A percentile compares a stretch with the other conserved stretches of the same genome.
Evolutionary conservation across 2,888 invertebrate genomes (phyloP).

Genomic region (Zygogramma bicolorata): DNA sequence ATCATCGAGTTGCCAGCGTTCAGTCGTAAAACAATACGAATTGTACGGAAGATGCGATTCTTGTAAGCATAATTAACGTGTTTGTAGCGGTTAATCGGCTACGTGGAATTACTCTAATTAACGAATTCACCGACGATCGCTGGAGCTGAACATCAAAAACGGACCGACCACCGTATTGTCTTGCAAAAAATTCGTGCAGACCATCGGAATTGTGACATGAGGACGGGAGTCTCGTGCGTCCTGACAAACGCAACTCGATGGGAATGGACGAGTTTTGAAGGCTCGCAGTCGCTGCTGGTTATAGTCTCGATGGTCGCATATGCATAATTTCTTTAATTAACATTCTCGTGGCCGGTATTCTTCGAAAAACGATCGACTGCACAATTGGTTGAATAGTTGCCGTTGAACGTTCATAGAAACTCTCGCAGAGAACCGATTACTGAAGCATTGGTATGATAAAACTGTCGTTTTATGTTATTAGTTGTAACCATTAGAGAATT

Average conservation of each 20-base stretch:
- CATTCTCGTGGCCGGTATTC: neutral
- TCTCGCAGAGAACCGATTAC: too few species aligned
- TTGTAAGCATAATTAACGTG: conserved; percentile 41
- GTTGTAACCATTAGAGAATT: too few species aligned
- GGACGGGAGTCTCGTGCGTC: neutral
- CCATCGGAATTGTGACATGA: neutral
- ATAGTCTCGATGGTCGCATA: neutral
- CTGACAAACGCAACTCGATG: conserved; percentile 1
- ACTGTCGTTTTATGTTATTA: too few species aligned
- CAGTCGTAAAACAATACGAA: conserved; percentile 23
- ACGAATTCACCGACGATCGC: conserved; percentile 40
- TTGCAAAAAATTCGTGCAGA: neutral
- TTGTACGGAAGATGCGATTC: conserved; percentile 26
- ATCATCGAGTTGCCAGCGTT: neutral
- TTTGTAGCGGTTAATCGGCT: conserved; percentile 43
- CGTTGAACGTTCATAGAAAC: too few species aligned
- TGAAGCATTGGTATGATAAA: too few species aligned
- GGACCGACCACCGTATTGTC: neutral
- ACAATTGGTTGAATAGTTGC: too few species aligned
- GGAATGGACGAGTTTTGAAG: neutral
- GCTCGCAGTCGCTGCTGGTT: neutral
- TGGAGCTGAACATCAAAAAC: conserved; percentile 25
- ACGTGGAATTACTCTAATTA: conserved; percentile 45
- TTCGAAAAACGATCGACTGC: too few species aligned
- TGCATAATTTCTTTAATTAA: neutral